These are phyloP conservation scores for Corythaeola cristata DNA, from an alignment of 2,113 vertebrate genomes.

Conservation along the genomic window DNA sequence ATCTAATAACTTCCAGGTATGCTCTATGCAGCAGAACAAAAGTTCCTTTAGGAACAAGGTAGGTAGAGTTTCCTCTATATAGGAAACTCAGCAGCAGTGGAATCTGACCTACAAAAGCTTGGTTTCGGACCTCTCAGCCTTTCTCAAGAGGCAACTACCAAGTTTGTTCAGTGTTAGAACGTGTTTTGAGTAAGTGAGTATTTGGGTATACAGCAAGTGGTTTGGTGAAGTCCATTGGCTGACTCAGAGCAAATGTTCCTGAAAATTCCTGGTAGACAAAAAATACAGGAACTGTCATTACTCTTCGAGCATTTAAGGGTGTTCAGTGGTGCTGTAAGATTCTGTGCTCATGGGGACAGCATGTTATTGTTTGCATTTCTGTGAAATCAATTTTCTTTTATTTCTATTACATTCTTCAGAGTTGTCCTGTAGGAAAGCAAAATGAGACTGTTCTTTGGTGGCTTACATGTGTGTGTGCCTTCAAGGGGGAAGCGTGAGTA, in stretches of 20 bases:
- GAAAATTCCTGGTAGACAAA: background rate
- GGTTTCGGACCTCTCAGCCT: background rate
- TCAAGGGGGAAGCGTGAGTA: background rate
- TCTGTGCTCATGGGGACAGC: background rate
- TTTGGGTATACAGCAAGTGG: background rate
- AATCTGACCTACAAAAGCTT: background rate
- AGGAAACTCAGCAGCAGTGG: background rate
- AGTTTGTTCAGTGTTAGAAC: background rate
- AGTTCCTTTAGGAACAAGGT: background rate
- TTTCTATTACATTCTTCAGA: background rate
- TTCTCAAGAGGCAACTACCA: background rate
- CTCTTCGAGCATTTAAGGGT: background rate
- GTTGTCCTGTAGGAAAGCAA: background rate
- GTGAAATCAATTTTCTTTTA: background rate
- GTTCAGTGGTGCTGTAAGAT: background rate
- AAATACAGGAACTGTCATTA: background rate
- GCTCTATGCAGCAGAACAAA: background rate
- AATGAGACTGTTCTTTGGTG: background rate
- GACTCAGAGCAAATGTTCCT: background rate
- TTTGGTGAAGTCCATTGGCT: background rate
- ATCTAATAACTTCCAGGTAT: background rate
- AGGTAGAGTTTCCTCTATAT: background rate
- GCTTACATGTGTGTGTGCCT: background rate
- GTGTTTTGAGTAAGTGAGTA: background rate
- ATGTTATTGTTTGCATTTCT: background rate